Evolutionary conservation across 2,888 invertebrate species (phyloP).

Genomic region (Calliopum simillimum): DNA sequence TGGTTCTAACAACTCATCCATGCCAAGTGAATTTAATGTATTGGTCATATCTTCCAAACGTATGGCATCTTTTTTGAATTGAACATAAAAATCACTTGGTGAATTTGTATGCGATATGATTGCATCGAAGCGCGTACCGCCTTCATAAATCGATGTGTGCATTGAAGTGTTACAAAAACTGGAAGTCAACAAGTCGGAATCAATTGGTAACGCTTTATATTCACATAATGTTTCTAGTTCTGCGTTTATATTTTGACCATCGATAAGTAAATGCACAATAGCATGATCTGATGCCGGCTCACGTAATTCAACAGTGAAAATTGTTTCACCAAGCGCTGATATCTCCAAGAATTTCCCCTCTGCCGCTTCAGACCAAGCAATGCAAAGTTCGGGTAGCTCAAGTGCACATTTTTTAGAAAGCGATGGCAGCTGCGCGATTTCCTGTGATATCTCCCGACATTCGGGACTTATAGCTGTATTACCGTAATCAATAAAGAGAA

Average conservation of each 20-base stretch:
- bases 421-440: constrained; percentile 72
- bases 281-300: constrained; percentile 76
- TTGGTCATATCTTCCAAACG: constrained; percentile 71
- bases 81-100: constrained; percentile 82
- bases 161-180: constrained; percentile 49
- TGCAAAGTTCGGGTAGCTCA: constrained; percentile 71
- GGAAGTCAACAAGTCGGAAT: constrained; percentile 40
- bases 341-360: constrained; percentile 76
- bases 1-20: constrained; percentile 44
- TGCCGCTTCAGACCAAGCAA: constrained; percentile 76
- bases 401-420: constrained; percentile 74
- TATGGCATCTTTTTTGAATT: constrained; percentile 72
- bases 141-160: constrained; percentile 47
- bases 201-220: constrained; percentile 46
- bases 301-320: constrained; percentile 77
- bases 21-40: constrained; percentile 43
- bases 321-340: constrained; percentile 76
- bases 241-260: constrained; percentile 73
- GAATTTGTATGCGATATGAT: constrained; percentile 80
- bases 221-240: constrained; percentile 71
- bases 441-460: constrained; percentile 72
- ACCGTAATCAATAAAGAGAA: constrained; percentile 78
- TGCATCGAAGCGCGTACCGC: constrained; percentile 63
- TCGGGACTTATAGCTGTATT: constrained; percentile 73
- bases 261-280: constrained; percentile 74